Percentiles rank a stretch among this genome's conserved stretches.
Conservation (phyloP, 2,113 vertebrate genomes). For the Drymodes brunneopygia region DNA sequence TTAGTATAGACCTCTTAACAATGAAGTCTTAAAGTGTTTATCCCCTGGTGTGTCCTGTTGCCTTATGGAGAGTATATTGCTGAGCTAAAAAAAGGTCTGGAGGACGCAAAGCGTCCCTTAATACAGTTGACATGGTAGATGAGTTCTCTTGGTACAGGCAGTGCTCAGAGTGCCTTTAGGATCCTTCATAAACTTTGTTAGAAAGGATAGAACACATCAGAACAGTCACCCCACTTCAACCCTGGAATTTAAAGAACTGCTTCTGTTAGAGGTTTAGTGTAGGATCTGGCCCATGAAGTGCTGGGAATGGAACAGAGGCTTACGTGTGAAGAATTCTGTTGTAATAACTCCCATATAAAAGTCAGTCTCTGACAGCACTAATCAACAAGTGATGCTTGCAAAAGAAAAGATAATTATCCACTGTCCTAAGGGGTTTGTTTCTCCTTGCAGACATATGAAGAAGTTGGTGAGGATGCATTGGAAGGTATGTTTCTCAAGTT, state of each 20-base stretch:
- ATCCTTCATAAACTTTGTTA: background rate
- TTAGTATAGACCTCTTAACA: background rate
- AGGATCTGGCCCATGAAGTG: background rate
- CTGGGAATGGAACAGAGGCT: background rate
- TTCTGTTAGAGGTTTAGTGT: background rate
- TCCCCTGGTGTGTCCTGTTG: background rate
- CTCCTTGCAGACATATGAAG: slow-evolving; percentile 79
- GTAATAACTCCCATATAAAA: background rate
- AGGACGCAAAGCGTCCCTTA: background rate
- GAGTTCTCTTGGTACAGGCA: background rate
- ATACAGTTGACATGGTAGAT: background rate
- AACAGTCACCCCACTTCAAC: background rate
- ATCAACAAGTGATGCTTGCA: background rate
- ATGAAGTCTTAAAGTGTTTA: background rate
- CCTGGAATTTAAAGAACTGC: background rate
- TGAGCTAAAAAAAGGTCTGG: background rate
- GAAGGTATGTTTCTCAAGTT: slow-evolving; percentile 77
- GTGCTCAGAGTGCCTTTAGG: background rate
- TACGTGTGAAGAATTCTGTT: background rate
- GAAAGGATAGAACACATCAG: background rate
- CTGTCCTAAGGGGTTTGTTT: background rate
- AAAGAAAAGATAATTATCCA: background rate
- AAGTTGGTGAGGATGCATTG: slow-evolving; percentile 81
- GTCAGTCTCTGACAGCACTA: background rate
- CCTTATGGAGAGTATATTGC: background rate